Evolutionary conservation across 2,113 vertebrate genomes (phyloP).

Genomic region (Trematocara macrostoma): DNA sequence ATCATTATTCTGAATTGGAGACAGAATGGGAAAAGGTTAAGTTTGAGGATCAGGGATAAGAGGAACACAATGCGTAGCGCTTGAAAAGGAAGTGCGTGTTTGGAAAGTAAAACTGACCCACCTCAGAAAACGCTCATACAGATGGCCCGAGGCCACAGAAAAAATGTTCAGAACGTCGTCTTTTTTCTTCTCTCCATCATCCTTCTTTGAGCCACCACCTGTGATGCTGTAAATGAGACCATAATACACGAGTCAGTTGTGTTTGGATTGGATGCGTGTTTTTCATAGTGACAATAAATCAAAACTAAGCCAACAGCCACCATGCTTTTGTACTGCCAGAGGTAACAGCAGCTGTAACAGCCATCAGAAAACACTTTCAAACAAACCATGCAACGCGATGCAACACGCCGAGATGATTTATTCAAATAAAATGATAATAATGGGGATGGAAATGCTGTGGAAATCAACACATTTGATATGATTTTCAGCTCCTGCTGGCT

Average conservation of each 20-base stretch:
- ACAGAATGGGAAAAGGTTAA: background rate
- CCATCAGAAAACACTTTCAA: background rate
- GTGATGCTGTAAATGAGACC: constrained; percentile 75
- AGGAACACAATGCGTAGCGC: background rate
- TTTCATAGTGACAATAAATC: constrained; percentile 6
- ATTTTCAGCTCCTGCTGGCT: background rate
- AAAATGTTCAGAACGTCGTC: constrained; percentile 89
- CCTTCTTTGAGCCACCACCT: constrained; percentile 70
- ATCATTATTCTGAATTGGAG: constrained; percentile 91
- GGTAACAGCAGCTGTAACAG: background rate
- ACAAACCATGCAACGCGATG: constrained; percentile 15
- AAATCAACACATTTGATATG: background rate
- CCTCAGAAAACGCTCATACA: constrained; percentile 97
- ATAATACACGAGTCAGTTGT: background rate
- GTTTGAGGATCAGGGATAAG: background rate
- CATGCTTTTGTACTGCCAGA: constrained; percentile 2
- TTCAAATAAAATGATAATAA: background rate
- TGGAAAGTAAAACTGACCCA: constrained; percentile 42
- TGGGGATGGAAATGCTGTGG: background rate
- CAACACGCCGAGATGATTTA: background rate
- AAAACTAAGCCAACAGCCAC: background rate
- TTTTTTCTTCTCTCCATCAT: constrained; percentile 72
- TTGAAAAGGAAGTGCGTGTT: background rate
- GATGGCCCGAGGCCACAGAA: constrained; percentile 94
- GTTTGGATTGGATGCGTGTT: background rate